phyloP scores from a whole-genome alignment of 1,140 invertebrate species.

The Meloidogyne floridensis region DNA sequence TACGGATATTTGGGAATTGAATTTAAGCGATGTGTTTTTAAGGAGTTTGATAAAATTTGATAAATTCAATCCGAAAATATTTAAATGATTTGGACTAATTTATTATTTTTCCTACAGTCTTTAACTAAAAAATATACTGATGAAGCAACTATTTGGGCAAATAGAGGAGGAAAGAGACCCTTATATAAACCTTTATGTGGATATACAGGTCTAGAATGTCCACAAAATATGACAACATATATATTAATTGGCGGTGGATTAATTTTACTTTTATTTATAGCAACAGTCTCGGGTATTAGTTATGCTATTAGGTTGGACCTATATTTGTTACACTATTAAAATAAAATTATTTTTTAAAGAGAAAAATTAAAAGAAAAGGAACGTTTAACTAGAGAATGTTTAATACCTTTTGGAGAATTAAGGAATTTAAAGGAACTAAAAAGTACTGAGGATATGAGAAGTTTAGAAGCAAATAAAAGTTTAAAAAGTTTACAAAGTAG shows the following conservation, averaged over 20 bases:
- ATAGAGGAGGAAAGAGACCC: constrained; percentile 32
- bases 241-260: constrained; percentile 34
- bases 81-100: background rate
- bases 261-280: constrained; percentile 30
- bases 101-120: constrained; percentile 24
- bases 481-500: constrained; percentile 51
- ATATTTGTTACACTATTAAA: background rate
- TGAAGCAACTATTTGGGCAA: constrained; percentile 42
- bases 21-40: no score
- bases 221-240: constrained; percentile 27
- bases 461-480: constrained; percentile 43
- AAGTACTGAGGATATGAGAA: constrained; percentile 10
- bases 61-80: no score
- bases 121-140: constrained; percentile 27
- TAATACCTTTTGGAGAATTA: constrained; percentile 40
- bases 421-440: constrained; percentile 21
- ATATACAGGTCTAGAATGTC: constrained; percentile 44
- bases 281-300: constrained; percentile 25
- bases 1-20: no score
- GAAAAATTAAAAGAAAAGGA: constrained; percentile 44
- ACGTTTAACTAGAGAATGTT: constrained; percentile 36
- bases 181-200: constrained; percentile 45
- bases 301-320: constrained; percentile 28
- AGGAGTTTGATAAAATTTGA: no score
- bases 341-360: constrained; percentile 28